Conservation (phyloP, 2,113 vertebrate species). For the Alaudala cheleensis region DNA sequence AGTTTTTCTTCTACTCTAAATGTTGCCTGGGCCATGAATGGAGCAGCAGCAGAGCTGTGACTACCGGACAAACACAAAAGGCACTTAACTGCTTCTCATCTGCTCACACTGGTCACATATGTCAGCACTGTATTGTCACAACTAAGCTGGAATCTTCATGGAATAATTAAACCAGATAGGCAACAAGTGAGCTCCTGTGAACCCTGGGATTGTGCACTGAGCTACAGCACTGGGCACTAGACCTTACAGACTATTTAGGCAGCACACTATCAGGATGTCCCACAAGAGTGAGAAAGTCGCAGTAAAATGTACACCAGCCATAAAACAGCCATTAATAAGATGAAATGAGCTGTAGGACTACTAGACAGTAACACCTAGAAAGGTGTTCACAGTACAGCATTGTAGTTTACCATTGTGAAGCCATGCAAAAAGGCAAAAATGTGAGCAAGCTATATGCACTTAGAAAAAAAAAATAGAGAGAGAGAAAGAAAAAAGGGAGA, state of each 20-base stretch:
- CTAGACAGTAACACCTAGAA: neutral
- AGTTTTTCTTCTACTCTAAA: neutral
- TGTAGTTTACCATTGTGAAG: neutral
- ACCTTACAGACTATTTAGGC: neutral
- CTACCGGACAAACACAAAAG: neutral
- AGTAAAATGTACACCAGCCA: neutral
- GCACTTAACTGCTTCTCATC: neutral
- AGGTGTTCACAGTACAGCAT: neutral
- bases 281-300: neutral
- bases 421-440: neutral
- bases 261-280: neutral
- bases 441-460: rapidly evolving
- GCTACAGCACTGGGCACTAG: neutral
- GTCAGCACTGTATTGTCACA: no score
- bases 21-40: neutral
- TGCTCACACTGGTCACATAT: neutral
- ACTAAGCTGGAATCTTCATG: neutral
- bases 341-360: neutral
- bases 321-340: neutral
- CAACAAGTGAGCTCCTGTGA: neutral
- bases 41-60: neutral
- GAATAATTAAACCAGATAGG: neutral
- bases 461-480: rapidly evolving
- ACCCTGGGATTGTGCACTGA: neutral
- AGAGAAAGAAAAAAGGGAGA: neutral